phyloP scores from a whole-genome alignment of 2,113 vertebrate genomes.

The Dolichallabes microphthalmus region DNA sequence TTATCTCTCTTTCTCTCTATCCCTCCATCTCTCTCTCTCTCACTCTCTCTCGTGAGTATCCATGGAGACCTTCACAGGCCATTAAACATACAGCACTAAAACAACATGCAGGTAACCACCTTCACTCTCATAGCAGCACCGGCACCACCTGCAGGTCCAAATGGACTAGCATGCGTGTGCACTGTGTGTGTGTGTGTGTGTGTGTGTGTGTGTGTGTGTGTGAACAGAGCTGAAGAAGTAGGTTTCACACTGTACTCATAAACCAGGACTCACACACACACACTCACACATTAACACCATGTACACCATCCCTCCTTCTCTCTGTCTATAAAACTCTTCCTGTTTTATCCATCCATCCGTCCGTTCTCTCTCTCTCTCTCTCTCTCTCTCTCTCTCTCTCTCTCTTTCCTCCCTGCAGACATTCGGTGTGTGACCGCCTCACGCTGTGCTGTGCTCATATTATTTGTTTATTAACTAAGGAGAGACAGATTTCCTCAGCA shows the following conservation, averaged over 20 bases:
- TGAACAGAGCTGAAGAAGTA: conserved; percentile 61
- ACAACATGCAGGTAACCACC: conserved; percentile 50
- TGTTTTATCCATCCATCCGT: background rate
- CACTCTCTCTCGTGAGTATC: conserved; percentile 39
- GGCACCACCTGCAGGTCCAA: conserved; percentile 40
- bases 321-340: conserved; percentile 13
- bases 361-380: background rate
- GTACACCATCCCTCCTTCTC: background rate
- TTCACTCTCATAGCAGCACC: conserved; percentile 30
- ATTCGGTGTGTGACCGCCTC: no score
- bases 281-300: background rate
- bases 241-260: conserved; percentile 35
- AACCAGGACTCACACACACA: background rate
- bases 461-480: background rate
- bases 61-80: conserved; percentile 56
- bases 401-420: background rate
- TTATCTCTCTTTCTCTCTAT: background rate
- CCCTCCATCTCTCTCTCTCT: conserved; percentile 3
- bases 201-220: conserved; percentile 8
- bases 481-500: no score
- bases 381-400: background rate
- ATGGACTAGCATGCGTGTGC: conserved; percentile 38
- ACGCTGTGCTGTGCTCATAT: no score
- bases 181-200: background rate
- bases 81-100: conserved; percentile 53